phyloP scores from a whole-genome alignment of 2,113 vertebrate genomes.

The Steatornis caripensis region DNA sequence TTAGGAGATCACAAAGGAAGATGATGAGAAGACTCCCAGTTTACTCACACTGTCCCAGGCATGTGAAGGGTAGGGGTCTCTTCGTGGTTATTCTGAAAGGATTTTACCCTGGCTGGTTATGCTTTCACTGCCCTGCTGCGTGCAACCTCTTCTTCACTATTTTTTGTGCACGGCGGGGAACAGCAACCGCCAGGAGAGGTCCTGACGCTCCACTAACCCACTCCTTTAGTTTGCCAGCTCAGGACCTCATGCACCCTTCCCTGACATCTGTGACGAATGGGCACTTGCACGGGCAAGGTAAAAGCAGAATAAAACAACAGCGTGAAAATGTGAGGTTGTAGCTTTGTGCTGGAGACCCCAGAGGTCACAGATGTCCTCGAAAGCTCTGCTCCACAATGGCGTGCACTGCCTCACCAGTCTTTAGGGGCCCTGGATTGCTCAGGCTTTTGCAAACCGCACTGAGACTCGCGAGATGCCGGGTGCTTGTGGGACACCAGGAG shows the following conservation, averaged over 20 bases:
- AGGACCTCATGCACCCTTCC: not conserved
- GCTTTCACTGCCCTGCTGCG: not conserved
- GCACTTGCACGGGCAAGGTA: not conserved
- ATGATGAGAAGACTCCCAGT: not conserved
- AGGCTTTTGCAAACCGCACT: not conserved
- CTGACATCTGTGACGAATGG: not conserved
- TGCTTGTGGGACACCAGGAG: not conserved
- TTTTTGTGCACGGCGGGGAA: fast-evolving
- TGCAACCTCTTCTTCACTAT: not conserved
- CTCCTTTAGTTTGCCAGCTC: not conserved
- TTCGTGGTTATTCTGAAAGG: not conserved
- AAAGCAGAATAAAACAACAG: not conserved
- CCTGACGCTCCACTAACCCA: not conserved
- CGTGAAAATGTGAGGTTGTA: not conserved
- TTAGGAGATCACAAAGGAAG: not conserved
- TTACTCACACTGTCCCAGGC: not conserved
- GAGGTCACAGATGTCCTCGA: not conserved
- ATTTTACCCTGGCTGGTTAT: not conserved
- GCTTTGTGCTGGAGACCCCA: not conserved
- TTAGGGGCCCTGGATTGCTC: not conserved
- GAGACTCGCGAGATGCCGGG: not conserved
- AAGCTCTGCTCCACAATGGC: not conserved
- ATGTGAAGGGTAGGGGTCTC: not conserved
- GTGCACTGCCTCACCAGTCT: not conserved
- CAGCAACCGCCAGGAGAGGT: not conserved